Evolutionary conservation across 2,888 invertebrate species (phyloP), one percentile per base, ranked within the genome.

Genomic region (Euplexia lucipara): DNA sequence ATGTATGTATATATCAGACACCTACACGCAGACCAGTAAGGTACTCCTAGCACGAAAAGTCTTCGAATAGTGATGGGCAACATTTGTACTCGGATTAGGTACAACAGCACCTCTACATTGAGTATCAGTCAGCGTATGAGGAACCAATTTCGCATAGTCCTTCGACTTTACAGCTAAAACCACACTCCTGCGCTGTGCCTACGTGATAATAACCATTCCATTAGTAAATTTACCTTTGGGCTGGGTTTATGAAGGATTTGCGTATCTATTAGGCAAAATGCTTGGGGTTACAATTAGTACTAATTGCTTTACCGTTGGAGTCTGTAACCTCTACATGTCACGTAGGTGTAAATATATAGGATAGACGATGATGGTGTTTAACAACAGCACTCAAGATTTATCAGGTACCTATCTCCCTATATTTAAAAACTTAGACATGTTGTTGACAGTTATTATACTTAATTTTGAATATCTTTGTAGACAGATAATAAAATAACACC

Each of bases 241-340:
- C 42, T 54, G 22, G 18, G 20, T 20, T 52, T 39, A 54, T 45
- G 39, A 35, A 45, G 75, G 59, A 70, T 70, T 57, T 58, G 41
- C 69, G 35, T 20, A 41, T 16, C 32, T 69, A 37, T 51, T 26
- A 70, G 41, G 45, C 32, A 61, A 61, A 71, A 70, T 51, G 76
- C 71, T 70, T 51, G 70, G 71, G 71, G 71, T 42, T 32, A 75
- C 62, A 71, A 75, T 71, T 71, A 71, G 70, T 47, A 39, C 39
- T 70, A 70, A 71, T 71, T 48, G 76, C 70, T 75, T 71, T 61
- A 75, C 51, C 59, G 52, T 69, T 53, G 34, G 49, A 35, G 39
- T 30, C 34, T 52, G 14, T 74, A 57, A 35, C 16, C 42, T 39
- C 18, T 45, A 9, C 16, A 37, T 20, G 16, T 22, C 35, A n/a